Evolutionary conservation across 1,140 invertebrate species (phyloP), one percentile per base, ranked within the genome.

Genomic region (Latrodectus geometricus): DNA sequence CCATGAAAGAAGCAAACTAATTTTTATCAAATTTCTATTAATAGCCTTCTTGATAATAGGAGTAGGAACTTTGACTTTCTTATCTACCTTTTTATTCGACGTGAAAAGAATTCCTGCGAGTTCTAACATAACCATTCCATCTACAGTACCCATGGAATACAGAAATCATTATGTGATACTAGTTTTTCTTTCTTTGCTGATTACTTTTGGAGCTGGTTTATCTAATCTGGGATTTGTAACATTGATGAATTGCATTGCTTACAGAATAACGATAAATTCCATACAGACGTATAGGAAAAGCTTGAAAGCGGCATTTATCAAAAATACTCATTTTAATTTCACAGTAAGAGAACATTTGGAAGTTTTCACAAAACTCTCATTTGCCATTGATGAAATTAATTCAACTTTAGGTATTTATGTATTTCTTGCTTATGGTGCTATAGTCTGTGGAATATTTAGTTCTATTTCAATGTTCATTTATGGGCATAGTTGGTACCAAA

Each of bases 381-480:
- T 50, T 9, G 52, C 66, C 20, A 14, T 72, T 12, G 15, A 72
- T 5, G 8, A 8, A 2, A 66, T 81, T 0, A 66, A 81, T n/a
- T 52, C 66, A 3, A 66, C 23, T 9, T 70, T 81, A 23, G 70
- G 9, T 21, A 15, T 54, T 17, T 70, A 50, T 49, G 35, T 81
- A 3, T 8, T 81, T 8, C 11, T 23, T 4, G 21, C 66, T 12
- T 61, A 72, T 15, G 35, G 68, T 20, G 50, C 48, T 35, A 12
- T 48, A 3, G 68, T 81, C 20, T 81, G 68, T 48, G 9, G 68
- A 9, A 35, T 81, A 8, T 48, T 81, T 14, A 81, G 78, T 48
- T n/a, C 50, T 12, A 35, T 72, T 15, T 48, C 50, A 17, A n/a
- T 11, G 54, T 61, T 61, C 54, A 61, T 61, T 61, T 8, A 61